These are phyloP conservation scores for Metridium senile DNA, from an alignment of 92 coral and sea anemone species.

Conservation along the genomic window DNA sequence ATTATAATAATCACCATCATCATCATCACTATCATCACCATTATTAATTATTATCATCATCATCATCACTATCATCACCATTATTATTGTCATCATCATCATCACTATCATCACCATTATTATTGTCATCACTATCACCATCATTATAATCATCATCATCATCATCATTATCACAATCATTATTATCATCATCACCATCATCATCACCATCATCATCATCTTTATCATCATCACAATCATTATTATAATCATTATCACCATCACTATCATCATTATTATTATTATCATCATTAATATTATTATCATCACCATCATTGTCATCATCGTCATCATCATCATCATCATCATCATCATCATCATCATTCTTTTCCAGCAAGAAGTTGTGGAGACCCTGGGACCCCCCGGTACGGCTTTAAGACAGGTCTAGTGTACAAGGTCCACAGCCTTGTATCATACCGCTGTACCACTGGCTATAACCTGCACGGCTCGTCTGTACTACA, in stretches of 20 bases:
- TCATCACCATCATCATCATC: not conserved
- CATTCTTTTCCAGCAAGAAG: constrained; percentile 36
- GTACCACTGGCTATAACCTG: constrained; percentile 57
- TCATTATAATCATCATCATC: not conserved
- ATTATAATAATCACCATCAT: too few relatives aligned
- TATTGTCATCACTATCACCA: not conserved
- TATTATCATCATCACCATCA: not conserved
- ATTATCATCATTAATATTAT: not conserved
- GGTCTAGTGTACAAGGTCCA: constrained; percentile 66
- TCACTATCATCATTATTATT: not conserved
- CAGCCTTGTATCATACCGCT: constrained; percentile 56
- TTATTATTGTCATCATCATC: too few relatives aligned
- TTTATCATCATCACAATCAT: not conserved
- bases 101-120: not conserved
- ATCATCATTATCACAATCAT: not conserved
- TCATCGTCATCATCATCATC: not conserved
- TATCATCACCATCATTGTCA: not conserved
- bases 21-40: too few relatives aligned
- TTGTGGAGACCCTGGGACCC: constrained; percentile 91
- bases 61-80: too few relatives aligned
- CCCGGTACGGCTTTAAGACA: constrained; percentile 66
- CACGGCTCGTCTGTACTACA: constrained; percentile 43
- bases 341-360: not conserved
- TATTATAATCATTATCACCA: not conserved
- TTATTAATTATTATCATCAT: too few relatives aligned